A percentile compares a stretch with the other conserved stretches of the same genome.
phyloP scores from a whole-genome alignment of 2,113 vertebrate species.

The Eurypyga helias region DNA sequence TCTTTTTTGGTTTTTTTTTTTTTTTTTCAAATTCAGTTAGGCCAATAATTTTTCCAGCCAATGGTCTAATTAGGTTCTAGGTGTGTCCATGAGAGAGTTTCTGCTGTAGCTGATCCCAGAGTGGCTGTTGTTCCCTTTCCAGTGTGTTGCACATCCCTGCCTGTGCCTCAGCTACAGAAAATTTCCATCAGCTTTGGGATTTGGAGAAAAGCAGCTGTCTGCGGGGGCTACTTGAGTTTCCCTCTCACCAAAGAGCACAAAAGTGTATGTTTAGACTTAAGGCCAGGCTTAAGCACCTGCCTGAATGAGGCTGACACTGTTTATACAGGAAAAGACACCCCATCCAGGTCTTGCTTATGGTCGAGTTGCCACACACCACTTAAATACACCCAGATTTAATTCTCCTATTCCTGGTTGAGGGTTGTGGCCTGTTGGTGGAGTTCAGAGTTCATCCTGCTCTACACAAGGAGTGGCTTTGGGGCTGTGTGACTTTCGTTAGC shows the following conservation, averaged over 20 bases:
- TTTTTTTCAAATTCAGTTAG: neutral
- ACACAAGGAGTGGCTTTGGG: neutral
- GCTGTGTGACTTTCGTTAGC: neutral
- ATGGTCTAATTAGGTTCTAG: neutral
- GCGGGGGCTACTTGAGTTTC: neutral
- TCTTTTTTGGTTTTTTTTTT: neutral
- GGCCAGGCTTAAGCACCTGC: neutral
- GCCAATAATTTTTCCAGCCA: neutral
- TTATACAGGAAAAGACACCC: neutral
- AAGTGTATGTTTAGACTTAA: neutral
- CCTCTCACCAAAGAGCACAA: neutral
- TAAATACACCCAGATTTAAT: neutral
- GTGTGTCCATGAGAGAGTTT: neutral
- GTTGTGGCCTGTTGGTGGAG: neutral
- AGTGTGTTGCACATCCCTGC: neutral
- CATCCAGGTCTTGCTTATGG: neutral
- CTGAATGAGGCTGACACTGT: neutral
- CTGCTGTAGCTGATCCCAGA: neutral
- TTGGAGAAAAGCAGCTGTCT: neutral
- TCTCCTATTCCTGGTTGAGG: neutral
- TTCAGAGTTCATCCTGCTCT: neutral
- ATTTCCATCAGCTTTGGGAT: neutral
- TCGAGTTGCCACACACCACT: neutral
- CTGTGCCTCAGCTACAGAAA: neutral
- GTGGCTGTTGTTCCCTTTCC: neutral